These are phyloP conservation scores for Chrysolina americana DNA, from an alignment of 2,888 invertebrate species.

Conservation along the genomic window DNA sequence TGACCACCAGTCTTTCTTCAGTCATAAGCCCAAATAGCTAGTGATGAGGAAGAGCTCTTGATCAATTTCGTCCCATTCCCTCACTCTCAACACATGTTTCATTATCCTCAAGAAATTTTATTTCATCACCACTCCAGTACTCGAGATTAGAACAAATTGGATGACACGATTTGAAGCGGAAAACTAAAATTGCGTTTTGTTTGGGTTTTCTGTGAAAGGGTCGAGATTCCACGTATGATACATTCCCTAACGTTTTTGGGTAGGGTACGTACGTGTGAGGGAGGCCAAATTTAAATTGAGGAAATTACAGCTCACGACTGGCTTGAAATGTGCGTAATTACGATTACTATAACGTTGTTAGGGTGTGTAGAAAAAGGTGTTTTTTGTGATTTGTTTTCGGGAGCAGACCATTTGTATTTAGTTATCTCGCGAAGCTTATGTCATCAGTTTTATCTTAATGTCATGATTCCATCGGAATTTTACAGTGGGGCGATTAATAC, in stretches of 20 bases:
- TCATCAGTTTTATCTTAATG: background rate
- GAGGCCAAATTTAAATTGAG: slow-evolving; percentile 39
- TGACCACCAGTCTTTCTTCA: too few species aligned
- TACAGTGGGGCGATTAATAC: background rate
- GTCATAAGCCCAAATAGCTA: too few species aligned
- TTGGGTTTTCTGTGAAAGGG: slow-evolving; percentile 32
- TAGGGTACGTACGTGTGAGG: slow-evolving; percentile 31
- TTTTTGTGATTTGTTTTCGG: slow-evolving; percentile 7
- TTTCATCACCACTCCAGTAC: background rate
- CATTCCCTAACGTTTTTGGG: slow-evolving; percentile 32
- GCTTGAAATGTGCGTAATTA: slow-evolving; percentile 45
- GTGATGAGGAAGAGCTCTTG: too few species aligned
- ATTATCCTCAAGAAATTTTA: slow-evolving; percentile 5
- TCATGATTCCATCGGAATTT: background rate
- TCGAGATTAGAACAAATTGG: slow-evolving; percentile 12
- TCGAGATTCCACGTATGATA: slow-evolving; percentile 40
- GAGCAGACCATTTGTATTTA: background rate
- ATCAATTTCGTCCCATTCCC: background rate
- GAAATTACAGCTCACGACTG: slow-evolving; percentile 39
- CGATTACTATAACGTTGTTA: slow-evolving; percentile 37
- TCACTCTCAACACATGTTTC: background rate
- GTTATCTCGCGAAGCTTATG: background rate
- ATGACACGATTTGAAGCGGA: slow-evolving; percentile 13
- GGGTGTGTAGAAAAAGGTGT: slow-evolving; percentile 30
- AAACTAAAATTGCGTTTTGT: slow-evolving; percentile 41